These are phyloP conservation scores for Pseudomyrmex dendroicus DNA, from an alignment of 1,140 invertebrate species.

Conservation along the genomic window DNA sequence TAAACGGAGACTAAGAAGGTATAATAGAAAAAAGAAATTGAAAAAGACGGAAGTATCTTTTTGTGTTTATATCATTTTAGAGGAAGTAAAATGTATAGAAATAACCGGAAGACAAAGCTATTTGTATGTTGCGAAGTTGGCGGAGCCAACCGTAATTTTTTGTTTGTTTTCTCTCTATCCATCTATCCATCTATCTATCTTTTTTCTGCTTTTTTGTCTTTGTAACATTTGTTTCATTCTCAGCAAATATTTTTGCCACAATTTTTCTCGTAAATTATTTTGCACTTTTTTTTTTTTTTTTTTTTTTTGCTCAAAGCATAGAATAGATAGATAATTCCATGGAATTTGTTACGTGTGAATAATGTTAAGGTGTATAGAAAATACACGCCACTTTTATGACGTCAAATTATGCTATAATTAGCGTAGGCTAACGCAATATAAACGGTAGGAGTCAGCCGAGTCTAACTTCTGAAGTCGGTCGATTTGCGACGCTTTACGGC, in stretches of 20 bases:
- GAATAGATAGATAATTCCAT: too few relatives aligned
- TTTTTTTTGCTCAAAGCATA: neutral
- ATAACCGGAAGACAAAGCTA: constrained; percentile 5
- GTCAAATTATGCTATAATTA: neutral
- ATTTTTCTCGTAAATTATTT: constrained; percentile 78
- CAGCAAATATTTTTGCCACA: constrained; percentile 69
- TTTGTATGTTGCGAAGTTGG: constrained; percentile 56
- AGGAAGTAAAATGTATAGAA: constrained; percentile 56
- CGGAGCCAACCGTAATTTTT: constrained; percentile 72
- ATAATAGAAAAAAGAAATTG: constrained; percentile 34
- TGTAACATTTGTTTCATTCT: constrained; percentile 73
- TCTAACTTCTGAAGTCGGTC: constrained; percentile 53
- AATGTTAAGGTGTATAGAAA: neutral
- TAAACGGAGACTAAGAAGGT: constrained; percentile 23
- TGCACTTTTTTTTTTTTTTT: neutral
- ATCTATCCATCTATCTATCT: too few relatives aligned
- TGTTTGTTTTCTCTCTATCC: constrained; percentile 67
- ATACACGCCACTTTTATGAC: neutral
- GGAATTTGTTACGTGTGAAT: neutral
- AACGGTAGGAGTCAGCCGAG: constrained; percentile 39
- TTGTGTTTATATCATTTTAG: neutral
- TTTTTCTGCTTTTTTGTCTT: constrained; percentile 2
- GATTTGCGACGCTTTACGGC: constrained; percentile 65
- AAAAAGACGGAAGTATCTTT: constrained; percentile 30
- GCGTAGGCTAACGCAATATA: constrained; percentile 18